These are phyloP conservation scores for Rissa tridactyla DNA, from an alignment of 2,113 vertebrate genomes.

Conservation along the genomic window DNA sequence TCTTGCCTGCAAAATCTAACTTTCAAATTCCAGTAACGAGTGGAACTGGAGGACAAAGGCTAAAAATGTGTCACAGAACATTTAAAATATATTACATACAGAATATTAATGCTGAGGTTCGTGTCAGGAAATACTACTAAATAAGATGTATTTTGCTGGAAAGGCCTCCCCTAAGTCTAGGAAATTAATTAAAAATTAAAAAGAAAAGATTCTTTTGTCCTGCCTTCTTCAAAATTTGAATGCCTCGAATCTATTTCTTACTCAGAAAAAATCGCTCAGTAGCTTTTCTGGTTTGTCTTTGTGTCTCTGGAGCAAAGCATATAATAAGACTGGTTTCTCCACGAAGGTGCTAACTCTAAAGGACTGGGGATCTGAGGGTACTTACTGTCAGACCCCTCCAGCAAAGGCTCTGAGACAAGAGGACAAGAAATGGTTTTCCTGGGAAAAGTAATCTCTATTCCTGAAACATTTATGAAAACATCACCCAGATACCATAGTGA, in stretches of 20 bases:
- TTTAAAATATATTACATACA: neutral
- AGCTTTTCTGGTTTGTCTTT: neutral
- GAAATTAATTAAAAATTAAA: neutral
- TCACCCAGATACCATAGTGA: neutral
- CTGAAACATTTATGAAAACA: neutral
- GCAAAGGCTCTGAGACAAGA: neutral
- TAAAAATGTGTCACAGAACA: neutral
- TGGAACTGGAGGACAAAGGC: neutral
- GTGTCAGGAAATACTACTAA: neutral
- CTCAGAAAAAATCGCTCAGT: neutral
- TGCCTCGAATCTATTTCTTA: neutral
- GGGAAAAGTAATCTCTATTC: neutral
- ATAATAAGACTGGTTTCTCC: neutral
- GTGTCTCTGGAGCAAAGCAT: neutral
- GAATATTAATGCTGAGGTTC: neutral
- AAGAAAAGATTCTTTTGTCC: neutral
- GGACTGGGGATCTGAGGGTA: neutral
- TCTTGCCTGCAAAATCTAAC: neutral
- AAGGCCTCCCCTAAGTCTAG: neutral
- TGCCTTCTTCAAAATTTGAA: neutral
- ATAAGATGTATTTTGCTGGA: neutral
- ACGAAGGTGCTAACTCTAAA: neutral
- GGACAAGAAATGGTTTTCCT: neutral
- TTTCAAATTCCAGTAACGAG: neutral
- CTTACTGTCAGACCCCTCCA: neutral